Evolutionary conservation across 2,888 invertebrate species (phyloP), one percentile per base, ranked within the genome.

Genomic region (Melolontha melolontha): DNA sequence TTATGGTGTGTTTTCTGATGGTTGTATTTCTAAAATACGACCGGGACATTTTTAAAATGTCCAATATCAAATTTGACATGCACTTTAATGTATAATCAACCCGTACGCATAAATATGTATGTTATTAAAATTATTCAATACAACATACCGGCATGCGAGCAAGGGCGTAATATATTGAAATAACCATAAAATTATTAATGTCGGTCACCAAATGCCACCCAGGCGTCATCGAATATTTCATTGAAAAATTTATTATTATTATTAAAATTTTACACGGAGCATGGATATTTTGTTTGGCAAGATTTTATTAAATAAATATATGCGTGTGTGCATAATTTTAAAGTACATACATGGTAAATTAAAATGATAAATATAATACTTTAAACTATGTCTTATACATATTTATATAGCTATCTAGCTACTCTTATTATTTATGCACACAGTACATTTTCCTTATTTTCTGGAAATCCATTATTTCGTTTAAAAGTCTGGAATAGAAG

Each of bases 141-240:
- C 22, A 5, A 27, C 5, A 27, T 27, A 11, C 5, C 44, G 44
- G 44, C 47, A 29, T 47, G 42, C 4, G 29, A 44, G 47, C 34
- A 59, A 59, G 47, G 59, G 59, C 59, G 59, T 59, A 59, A 59
- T 59, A 44, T 59, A 63, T 67, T 67, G 39, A 67, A 64, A 67
- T 67, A 27, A 63, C 67, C 67, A 67, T 67, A 67, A 67, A 67
- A 67, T 67, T 63, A 67, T 64, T 67, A 67, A 67, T 63, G 47
- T 64, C 49, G 39, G 52, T 55, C 42, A 64, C 63, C 55, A 64
- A 67, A 64, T 67, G 63, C 67, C 67, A 67, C 63, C 64, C 67
- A 67, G 67, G 54, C 54, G 34, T 62, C 63, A 50, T 50, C 62
- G 62, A 54, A 54, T n/a, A n/a, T 65, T 65, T 44, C 27, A 34